A percentile compares a stretch with the other conserved stretches of the same genome.
phyloP scores from a whole-genome alignment of 2,113 vertebrate genomes.

The Poeciliopsis turrubarensis region DNA sequence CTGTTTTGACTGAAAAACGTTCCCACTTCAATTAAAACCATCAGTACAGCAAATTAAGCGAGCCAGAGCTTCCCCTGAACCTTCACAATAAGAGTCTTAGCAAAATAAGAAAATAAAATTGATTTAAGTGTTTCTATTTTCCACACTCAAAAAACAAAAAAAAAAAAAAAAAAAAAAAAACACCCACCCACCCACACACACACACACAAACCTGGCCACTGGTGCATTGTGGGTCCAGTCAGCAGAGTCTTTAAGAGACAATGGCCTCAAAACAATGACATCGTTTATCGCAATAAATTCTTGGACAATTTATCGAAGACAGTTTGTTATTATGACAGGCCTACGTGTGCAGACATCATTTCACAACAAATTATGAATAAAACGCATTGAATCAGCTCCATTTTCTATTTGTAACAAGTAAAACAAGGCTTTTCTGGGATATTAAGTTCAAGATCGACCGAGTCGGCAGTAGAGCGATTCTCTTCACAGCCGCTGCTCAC shows the following conservation, averaged over 20 bases:
- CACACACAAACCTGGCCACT: neutral
- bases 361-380: neutral
- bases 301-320: too few species aligned
- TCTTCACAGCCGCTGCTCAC: neutral
- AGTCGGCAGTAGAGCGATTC: neutral
- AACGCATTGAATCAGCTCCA: too few species aligned
- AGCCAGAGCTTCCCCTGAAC: neutral
- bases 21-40: neutral
- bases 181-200: too few species aligned
- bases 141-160: neutral
- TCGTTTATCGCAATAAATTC: too few species aligned
- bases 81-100: neutral
- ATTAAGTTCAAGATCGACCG: too few species aligned
- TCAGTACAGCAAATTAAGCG: neutral
- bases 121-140: too few species aligned
- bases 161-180: neutral
- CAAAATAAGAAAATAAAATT: too few species aligned
- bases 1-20: neutral
- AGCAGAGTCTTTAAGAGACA: neutral
- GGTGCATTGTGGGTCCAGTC: neutral
- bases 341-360: neutral
- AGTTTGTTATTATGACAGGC: too few species aligned
- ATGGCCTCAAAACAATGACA: too few species aligned
- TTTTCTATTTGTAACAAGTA: too few species aligned
- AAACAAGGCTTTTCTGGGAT: neutral